Evolutionary conservation across 2,113 vertebrate genomes (phyloP), one percentile per base, ranked within the genome.

Genomic region (Oreochromis spilurus): DNA sequence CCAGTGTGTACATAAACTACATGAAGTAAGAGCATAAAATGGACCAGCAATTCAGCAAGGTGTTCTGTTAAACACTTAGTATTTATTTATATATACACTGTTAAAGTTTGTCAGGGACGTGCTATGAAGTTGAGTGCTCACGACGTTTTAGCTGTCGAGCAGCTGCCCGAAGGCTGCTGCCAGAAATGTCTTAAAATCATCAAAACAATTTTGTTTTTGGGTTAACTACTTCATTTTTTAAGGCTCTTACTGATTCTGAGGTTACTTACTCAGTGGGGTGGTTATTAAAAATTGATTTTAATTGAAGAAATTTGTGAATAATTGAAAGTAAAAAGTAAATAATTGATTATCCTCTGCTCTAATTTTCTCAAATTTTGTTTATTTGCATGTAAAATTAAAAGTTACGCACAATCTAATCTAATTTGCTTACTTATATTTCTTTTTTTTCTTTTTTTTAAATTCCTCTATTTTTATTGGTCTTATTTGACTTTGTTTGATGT

Each of bases 81-180:
- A 67, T 67, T 67, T 67, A 40, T n/a, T 40, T 67, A 38, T 40
- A 31, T 16, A 65, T 1, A 29, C 7, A 21, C 19, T 13, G 60
- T 13, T 38, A 21, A 4, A 19, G 1, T 62, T 62, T 62, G 14
- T 62, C 58, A 62, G 16, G 16, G 58, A 36, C 0, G 3, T 65
- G 31, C 19, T 67, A 38, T 38, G 60, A 62, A 65, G 31, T 65
- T 11, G 8, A 36, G 0, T 36, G 17, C 31, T 38, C 17, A 65
- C 10, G 0, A 19, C 0, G 9, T 14, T 36, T 62, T 38, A n/a
- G 60, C 60, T 7, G 10, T 19, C 10, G 4, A 38, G 16, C 11
- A n/a, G 34, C 31, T 62, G 31, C 31, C 31, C 3, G 2, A 62
- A 36, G 58, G 58, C 29, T 36, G 58, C 5, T 2, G 16, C 1